Conservation (phyloP, 2,113 vertebrate genomes). For the Seriola aureovittata region DNA sequence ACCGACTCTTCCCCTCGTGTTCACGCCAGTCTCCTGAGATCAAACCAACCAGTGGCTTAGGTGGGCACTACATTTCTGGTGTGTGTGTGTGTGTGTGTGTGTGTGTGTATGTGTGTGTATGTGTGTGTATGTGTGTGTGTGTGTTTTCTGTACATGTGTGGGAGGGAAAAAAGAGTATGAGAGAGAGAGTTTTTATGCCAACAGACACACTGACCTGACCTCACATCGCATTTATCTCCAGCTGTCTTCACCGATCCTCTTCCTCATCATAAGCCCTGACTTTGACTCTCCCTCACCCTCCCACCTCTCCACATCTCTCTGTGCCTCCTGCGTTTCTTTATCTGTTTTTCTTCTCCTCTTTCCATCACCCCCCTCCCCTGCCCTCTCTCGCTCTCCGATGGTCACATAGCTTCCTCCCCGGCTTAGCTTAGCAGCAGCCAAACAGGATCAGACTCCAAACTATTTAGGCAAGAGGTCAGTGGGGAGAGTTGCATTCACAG, state of each 20-base stretch:
- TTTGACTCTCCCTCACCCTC: slow-evolving; percentile 29
- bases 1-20: slow-evolving; percentile 92
- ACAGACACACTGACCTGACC: slow-evolving; percentile 26
- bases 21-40: slow-evolving; percentile 93
- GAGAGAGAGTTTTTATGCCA: slow-evolving; percentile 5
- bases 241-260: slow-evolving; percentile 38
- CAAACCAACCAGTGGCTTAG: slow-evolving; percentile 91
- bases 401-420: slow-evolving; percentile 51
- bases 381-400: neutral
- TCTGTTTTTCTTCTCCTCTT: slow-evolving; percentile 25
- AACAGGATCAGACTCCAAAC: slow-evolving; percentile 60
- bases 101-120: slow-evolving; percentile 22
- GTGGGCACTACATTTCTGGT: slow-evolving; percentile 79
- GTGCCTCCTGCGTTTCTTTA: slow-evolving; percentile 19
- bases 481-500: slow-evolving; percentile 11
- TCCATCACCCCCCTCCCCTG: slow-evolving; percentile 8
- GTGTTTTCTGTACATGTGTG: neutral
- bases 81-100: slow-evolving; percentile 22
- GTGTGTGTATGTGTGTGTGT: neutral
- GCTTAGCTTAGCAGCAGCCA: slow-evolving; percentile 39
- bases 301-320: slow-evolving; percentile 13
- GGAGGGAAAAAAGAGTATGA: neutral
- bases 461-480: slow-evolving; percentile 63
- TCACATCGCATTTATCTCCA: slow-evolving; percentile 41
- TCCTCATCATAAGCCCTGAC: slow-evolving; percentile 2